These are phyloP conservation scores for Pseudolaguvia tuberculata DNA, from an alignment of 2,113 vertebrate species.

Conservation along the genomic window DNA sequence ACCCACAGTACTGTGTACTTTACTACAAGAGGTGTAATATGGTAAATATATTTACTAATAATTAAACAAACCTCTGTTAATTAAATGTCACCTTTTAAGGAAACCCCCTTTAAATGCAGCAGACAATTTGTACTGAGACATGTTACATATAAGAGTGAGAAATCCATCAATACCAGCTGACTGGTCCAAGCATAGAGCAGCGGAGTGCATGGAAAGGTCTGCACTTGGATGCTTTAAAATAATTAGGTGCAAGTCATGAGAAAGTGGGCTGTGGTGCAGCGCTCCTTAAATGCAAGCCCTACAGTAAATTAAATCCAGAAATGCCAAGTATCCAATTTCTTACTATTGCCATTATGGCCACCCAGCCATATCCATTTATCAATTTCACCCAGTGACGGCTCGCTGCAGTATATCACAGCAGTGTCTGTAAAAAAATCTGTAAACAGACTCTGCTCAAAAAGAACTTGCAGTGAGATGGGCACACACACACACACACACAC, in stretches of 20 bases:
- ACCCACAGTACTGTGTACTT: too few species aligned
- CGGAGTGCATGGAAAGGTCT: constrained; percentile 21
- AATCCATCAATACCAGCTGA: constrained; percentile 22
- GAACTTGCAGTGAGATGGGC: constrained; percentile 5
- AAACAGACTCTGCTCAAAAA: constrained; percentile 46
- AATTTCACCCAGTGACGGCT: constrained; percentile 43
- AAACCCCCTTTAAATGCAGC: neutral
- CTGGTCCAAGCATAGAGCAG: neutral
- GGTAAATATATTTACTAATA: neutral
- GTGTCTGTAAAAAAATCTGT: constrained; percentile 44
- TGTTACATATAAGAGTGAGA: neutral
- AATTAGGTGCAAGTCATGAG: constrained; percentile 48
- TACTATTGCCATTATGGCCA: constrained; percentile 48
- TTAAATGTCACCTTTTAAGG: too few species aligned
- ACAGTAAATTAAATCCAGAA: constrained; percentile 53
- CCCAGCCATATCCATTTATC: constrained; percentile 50
- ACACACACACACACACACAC: constrained; percentile 2
- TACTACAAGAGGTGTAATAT: neutral
- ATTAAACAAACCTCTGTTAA: neutral
- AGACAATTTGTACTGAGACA: neutral
- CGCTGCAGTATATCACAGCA: constrained; percentile 43
- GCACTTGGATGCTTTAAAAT: constrained; percentile 49
- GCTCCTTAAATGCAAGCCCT: constrained; percentile 35
- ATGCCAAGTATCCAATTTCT: constrained; percentile 53
- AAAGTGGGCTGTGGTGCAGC: constrained; percentile 35